Evolutionary conservation across 1,140 invertebrate species (phyloP).

Genomic region (Eriocheir sinensis): DNA sequence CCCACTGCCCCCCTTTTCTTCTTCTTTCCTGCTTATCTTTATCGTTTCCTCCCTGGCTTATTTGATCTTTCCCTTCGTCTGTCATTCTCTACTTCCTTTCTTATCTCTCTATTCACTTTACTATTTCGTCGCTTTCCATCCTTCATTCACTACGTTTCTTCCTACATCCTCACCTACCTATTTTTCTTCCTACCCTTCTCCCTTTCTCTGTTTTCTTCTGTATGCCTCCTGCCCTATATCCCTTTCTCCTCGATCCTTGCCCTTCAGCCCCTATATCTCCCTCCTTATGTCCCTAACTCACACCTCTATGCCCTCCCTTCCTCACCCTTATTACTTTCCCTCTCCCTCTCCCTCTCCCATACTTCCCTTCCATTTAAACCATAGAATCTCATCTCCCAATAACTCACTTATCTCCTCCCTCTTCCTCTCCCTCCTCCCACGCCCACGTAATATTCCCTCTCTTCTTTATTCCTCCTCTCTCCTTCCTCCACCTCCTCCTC

Average conservation of each 20-base stretch:
- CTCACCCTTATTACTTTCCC: background rate
- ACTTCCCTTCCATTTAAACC: background rate
- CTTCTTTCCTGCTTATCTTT: background rate
- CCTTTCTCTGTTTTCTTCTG: background rate
- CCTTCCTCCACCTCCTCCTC: too few relatives aligned
- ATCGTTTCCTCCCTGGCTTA: background rate
- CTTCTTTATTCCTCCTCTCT: too few relatives aligned
- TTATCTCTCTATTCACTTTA: too few relatives aligned
- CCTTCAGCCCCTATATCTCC: too few relatives aligned
- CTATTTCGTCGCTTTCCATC: background rate
- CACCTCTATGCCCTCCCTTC: too few relatives aligned
- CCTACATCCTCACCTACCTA: background rate
- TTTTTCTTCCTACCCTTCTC: background rate
- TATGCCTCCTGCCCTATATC: too few relatives aligned
- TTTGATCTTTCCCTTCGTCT: background rate
- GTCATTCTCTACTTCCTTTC: background rate
- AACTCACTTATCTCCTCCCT: too few relatives aligned
- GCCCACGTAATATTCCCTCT: background rate
- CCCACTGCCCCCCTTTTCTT: background rate
- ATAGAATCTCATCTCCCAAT: background rate
- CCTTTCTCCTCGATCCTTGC: too few relatives aligned
- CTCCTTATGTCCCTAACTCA: too few relatives aligned
- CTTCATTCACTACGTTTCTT: background rate
- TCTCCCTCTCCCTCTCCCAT: conserved; percentile 41
- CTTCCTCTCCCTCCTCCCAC: conserved; percentile 35